These are phyloP conservation scores for Lepidocyrtinus sp. DNA, from an alignment of 2,888 invertebrate species.

Conservation along the genomic window DNA sequence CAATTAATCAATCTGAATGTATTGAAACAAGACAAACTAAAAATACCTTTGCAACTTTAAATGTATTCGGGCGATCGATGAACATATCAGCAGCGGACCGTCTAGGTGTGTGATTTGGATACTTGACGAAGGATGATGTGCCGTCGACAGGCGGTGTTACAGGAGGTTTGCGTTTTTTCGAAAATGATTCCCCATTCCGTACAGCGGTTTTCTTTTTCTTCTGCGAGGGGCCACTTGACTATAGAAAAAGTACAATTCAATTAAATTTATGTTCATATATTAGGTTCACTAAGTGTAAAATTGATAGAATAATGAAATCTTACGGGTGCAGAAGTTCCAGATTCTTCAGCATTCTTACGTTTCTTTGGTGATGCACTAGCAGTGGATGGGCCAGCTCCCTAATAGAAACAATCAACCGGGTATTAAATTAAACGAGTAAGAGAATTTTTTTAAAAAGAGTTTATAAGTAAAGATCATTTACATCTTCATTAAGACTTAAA, in stretches of 20 bases:
- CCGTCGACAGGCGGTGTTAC: conserved; percentile 33
- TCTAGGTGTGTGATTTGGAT: conserved; percentile 72
- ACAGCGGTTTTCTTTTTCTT: conserved; percentile 53
- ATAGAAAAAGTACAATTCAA: background rate
- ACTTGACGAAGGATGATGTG: conserved; percentile 42
- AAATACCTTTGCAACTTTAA: conserved; percentile 79
- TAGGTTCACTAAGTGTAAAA: background rate
- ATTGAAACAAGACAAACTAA: background rate
- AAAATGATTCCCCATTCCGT: conserved; percentile 40
- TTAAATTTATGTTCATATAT: background rate
- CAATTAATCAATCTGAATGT: background rate
- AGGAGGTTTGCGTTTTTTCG: conserved; percentile 39
- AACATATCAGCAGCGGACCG: conserved; percentile 76
- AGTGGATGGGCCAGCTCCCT: background rate
- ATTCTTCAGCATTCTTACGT: conserved; percentile 41
- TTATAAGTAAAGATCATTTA: conserved; percentile 19
- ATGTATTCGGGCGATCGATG: conserved; percentile 80
- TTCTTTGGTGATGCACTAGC: conserved; percentile 40
- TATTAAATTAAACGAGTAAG: background rate
- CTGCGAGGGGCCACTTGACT: conserved; percentile 33
- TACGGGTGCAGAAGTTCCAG: conserved; percentile 21
- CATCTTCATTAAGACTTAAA: background rate
- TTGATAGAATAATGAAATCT: conserved; percentile 3
- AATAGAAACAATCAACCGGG: no score
- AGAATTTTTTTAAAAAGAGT: no score